Base-by-base conservation (phyloP, 2,113 vertebrate species). In the Oplegnathus fasciatus region DNA sequence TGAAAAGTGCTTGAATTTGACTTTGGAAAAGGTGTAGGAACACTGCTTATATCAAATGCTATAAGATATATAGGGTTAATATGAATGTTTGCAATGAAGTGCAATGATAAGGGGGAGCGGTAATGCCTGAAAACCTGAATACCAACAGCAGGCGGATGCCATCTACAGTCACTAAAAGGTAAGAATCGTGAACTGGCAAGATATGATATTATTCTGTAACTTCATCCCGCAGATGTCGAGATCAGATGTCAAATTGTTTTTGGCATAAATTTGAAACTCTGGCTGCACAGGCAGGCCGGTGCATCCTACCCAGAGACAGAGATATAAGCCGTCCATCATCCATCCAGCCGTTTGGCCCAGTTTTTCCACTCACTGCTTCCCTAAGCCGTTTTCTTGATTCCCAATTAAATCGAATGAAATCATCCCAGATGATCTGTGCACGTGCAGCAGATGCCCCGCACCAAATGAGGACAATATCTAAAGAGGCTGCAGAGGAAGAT, bases 301-400 rank as follows among this genome's bases (percentile, higher is more conserved):
- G 24, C 48, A 60, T 84, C 37, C 10, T 6, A 64, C 54, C 58
- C 64, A 70, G 78, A 67, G 11, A n/a, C 68, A 22, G 76, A 74
- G 30, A 57, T 72, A 71, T 72, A 88, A 92, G 46, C 83, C n/a
- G 50, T 32, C 67, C 80, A 57, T 84, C 79, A 75, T 82, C 83
- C 77, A 80, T 76, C 13, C 40, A 90, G 86, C 64, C 78, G 57
- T 90, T 89, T 95, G 94, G n/a, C 94, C 92, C 77, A 93, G 70
- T 93, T 95, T 93, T 86, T 77, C 79, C 86, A 86, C 78, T 88
- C 70, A 28, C n/a, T 79, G 88, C 77, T 55, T 83, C 75, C 60
- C 48, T 83, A 84, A 92, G 61, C 91, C 42, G 9, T 87, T 86
- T 87, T 84, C 81, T 85, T 78, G 58, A 90, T 93, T 91, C 79